These are phyloP conservation scores for Rhynchomys soricoides DNA, from an alignment of 2,113 vertebrate species.

Conservation along the genomic window DNA sequence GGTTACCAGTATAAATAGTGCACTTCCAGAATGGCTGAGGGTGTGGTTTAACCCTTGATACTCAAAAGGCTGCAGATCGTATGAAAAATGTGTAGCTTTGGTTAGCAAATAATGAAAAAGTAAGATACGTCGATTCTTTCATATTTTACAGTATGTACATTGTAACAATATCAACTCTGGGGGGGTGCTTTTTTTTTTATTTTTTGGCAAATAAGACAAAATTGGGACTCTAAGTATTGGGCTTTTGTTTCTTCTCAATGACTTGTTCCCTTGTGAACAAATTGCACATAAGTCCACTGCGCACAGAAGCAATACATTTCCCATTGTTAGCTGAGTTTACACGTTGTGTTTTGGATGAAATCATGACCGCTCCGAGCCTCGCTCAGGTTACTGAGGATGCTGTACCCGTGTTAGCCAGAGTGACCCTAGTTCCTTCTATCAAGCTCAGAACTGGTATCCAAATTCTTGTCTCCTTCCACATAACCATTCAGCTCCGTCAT, in stretches of 20 bases:
- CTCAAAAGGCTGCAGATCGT: conserved; percentile 82
- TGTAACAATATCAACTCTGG: conserved; percentile 74
- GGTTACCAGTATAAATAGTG: conserved; percentile 86
- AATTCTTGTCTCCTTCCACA: not conserved
- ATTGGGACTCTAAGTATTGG: conserved; percentile 79
- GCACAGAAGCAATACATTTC: conserved; percentile 47
- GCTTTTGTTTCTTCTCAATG: conserved; percentile 60
- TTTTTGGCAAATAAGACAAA: conserved; percentile 84
- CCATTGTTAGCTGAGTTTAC: conserved; percentile 38
- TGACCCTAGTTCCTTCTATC: not conserved
- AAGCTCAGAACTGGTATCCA: not conserved
- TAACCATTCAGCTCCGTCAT: not conserved
- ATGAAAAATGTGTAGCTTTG: conserved; percentile 88
- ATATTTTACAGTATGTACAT: conserved; percentile 86
- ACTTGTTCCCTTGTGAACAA: conserved; percentile 71
- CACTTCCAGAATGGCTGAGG: conserved; percentile 83
- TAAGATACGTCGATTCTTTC: conserved; percentile 80
- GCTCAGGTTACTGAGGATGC: not conserved
- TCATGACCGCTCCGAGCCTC: conserved; percentile 54
- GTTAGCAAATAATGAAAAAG: conserved; percentile 86
- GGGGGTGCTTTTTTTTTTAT: not conserved
- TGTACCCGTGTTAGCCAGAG: not conserved
- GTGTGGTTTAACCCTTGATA: conserved; percentile 79
- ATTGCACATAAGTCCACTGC: conserved; percentile 54
- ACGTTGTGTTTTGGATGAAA: conserved; percentile 60